A percentile compares a stretch with the other conserved stretches of the same genome.
These are phyloP conservation scores for Martes martes DNA, from an alignment of 2,113 vertebrate species.

Conservation along the genomic window DNA sequence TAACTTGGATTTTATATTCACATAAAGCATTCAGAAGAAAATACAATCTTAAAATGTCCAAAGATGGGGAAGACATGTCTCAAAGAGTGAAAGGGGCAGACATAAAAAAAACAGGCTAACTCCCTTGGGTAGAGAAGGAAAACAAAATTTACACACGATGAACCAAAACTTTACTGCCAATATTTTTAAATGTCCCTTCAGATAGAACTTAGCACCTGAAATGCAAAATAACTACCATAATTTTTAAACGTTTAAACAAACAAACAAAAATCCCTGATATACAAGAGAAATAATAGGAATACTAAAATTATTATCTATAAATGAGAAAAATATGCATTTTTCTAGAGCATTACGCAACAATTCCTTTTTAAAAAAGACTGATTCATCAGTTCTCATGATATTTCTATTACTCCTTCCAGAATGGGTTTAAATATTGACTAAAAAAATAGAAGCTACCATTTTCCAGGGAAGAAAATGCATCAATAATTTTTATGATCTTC, in stretches of 20 bases:
- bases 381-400: not conserved
- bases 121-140: not conserved
- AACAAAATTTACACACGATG: not conserved
- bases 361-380: not conserved
- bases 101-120: not conserved
- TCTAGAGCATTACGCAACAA: not conserved
- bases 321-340: not conserved
- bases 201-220: not conserved
- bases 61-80: not conserved
- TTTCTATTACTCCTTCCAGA: not conserved
- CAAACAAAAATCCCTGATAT: not conserved
- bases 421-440: not conserved
- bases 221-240: not conserved
- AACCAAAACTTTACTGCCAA: not conserved
- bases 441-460: not conserved
- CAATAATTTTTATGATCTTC: not conserved
- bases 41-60: not conserved
- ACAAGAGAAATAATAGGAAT: not conserved
- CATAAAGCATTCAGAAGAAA: not conserved
- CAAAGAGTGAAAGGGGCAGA: not conserved
- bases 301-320: not conserved
- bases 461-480: not conserved
- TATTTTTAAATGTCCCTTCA: not conserved
- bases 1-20: slow-evolving; percentile 9
- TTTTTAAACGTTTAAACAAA: not conserved